Conservation (phyloP, 2,888 invertebrate genomes). For the Alsophila aescularia region DNA sequence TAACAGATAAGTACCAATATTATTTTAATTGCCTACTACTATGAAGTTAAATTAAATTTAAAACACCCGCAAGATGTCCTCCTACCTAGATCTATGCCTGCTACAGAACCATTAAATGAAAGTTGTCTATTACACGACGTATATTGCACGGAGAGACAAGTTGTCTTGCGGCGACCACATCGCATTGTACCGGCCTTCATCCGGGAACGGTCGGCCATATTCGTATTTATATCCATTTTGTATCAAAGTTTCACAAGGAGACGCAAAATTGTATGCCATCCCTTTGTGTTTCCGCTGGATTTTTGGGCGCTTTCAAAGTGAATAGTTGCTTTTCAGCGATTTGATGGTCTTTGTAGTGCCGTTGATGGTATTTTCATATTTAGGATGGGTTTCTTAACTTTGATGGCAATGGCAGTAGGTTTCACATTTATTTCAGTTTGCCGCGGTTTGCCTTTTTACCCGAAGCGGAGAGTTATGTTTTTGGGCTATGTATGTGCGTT, state of each 20-base stretch:
- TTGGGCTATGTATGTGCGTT: too few relatives aligned
- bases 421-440: too few relatives aligned
- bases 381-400: background rate
- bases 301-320: slow-evolving; percentile 27
- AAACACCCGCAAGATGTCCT: too few relatives aligned
- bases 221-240: slow-evolving; percentile 53
- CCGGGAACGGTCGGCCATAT: slow-evolving; percentile 63
- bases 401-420: background rate
- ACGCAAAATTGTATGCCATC: slow-evolving; percentile 49
- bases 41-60: too few relatives aligned
- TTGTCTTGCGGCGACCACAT: slow-evolving; percentile 62
- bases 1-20: too few relatives aligned
- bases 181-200: slow-evolving; percentile 69
- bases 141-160: slow-evolving; percentile 26
- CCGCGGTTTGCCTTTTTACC: too few relatives aligned
- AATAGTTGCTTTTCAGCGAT: slow-evolving; percentile 19
- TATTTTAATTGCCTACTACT: too few relatives aligned
- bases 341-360: slow-evolving; percentile 10
- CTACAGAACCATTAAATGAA: too few relatives aligned
- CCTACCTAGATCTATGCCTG: too few relatives aligned
- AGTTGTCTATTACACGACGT: slow-evolving; percentile 22
- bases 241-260: slow-evolving; percentile 50
- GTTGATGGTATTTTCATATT: background rate
- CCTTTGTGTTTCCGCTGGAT: slow-evolving; percentile 38
- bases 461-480: too few relatives aligned